phyloP scores from a whole-genome alignment of 1,140 invertebrate genomes.

The Bombus superbus region DNA sequence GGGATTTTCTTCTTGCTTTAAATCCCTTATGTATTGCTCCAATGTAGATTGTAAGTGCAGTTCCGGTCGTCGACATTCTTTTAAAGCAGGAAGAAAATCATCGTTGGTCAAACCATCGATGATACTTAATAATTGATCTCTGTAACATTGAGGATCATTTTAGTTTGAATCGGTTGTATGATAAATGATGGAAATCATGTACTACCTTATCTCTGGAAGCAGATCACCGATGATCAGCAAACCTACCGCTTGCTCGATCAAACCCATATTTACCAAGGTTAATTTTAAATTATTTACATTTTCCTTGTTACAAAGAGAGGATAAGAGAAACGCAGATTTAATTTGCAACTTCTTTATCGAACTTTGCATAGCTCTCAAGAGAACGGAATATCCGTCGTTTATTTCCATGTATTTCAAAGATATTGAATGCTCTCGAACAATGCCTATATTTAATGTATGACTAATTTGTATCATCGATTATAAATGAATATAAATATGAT shows the following conservation, averaged over 20 bases:
- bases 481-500: neutral
- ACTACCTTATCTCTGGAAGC: conserved; percentile 77
- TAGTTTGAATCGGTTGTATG: neutral
- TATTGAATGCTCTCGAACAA: conserved; percentile 84
- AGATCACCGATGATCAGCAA: conserved; percentile 80
- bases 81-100: conserved; percentile 79
- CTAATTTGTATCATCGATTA: neutral
- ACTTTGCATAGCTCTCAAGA: conserved; percentile 85
- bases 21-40: conserved; percentile 76
- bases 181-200: neutral
- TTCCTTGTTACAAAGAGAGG: conserved; percentile 84
- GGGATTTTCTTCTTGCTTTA: conserved; percentile 70
- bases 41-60: conserved; percentile 80
- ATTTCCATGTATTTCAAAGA: conserved; percentile 85
- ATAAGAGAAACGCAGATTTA: conserved; percentile 88
- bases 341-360: conserved; percentile 85
- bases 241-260: conserved; percentile 84
- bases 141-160: conserved; percentile 65
- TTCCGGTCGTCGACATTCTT: conserved; percentile 82
- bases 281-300: conserved; percentile 84
- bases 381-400: conserved; percentile 85
- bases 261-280: conserved; percentile 84
- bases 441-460: conserved; percentile 79
- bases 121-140: conserved; percentile 84
- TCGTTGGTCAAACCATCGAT: conserved; percentile 81